These are phyloP conservation scores for Oscheius myriophilus DNA, from an alignment of 2,888 invertebrate genomes.

Conservation along the genomic window DNA sequence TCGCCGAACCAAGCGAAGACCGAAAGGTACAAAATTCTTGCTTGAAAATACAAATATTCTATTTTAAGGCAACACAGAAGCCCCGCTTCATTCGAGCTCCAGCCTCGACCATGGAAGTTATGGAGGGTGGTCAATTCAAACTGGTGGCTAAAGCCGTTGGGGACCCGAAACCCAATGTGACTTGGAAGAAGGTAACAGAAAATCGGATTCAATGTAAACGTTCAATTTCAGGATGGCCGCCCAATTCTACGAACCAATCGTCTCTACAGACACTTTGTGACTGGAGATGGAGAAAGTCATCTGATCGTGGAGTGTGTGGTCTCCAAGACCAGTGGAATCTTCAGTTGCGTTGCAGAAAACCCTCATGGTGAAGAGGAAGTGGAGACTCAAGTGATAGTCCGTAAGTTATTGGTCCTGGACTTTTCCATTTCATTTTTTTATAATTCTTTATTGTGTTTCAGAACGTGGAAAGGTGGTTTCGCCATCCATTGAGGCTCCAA, in stretches of 20 bases:
- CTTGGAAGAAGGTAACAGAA: slow-evolving; percentile 56
- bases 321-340: slow-evolving; percentile 71
- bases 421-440: background rate
- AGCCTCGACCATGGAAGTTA: slow-evolving; percentile 53
- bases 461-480: slow-evolving; percentile 12
- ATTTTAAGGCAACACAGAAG: slow-evolving; percentile 20
- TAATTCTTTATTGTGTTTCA: background rate
- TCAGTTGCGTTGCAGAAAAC: slow-evolving; percentile 73
- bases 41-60: no score
- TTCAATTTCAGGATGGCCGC: slow-evolving; percentile 48
- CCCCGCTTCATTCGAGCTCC: slow-evolving; percentile 59
- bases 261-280: slow-evolving; percentile 52
- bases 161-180: slow-evolving; percentile 57
- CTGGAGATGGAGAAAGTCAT: slow-evolving; percentile 60
- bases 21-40: slow-evolving; percentile 13
- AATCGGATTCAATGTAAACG: no score
- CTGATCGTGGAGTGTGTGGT: slow-evolving; percentile 60
- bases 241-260: slow-evolving; percentile 56
- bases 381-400: slow-evolving; percentile 55
- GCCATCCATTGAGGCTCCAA: slow-evolving; percentile 43
- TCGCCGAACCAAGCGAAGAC: slow-evolving; percentile 51
- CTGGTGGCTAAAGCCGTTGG: slow-evolving; percentile 61
- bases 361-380: slow-evolving; percentile 67
- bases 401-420: slow-evolving; percentile 3
- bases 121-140: slow-evolving; percentile 57